A percentile compares a stretch with the other conserved stretches of the same genome.
These are phyloP conservation scores for Montipora cactus DNA, from an alignment of 64 coral and sea anemone genomes.

Conservation along the genomic window DNA sequence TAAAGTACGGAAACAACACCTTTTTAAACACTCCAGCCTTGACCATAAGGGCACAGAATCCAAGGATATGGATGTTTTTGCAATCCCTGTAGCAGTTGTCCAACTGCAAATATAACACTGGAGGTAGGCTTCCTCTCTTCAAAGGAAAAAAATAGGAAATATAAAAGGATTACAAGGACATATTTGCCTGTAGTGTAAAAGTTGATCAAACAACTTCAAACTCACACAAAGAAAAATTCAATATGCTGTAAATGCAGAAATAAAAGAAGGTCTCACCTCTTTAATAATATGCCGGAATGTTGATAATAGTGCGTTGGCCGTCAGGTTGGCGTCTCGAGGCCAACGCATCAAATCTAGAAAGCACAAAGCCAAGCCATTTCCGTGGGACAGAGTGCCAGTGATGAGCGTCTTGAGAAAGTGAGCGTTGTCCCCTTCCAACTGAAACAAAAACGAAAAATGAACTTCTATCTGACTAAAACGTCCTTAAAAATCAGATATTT, in stretches of 20 bases:
- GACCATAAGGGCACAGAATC: too few relatives aligned
- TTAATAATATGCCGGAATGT: slow-evolving; percentile 7
- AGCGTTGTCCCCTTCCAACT: slow-evolving; percentile 56
- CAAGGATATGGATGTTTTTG: too few relatives aligned
- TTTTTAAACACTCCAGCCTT: too few relatives aligned
- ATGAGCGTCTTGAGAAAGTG: slow-evolving; percentile 31
- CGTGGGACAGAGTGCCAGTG: slow-evolving; percentile 36
- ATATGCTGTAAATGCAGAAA: too few relatives aligned
- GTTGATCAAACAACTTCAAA: not conserved
- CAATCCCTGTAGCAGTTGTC: too few relatives aligned
- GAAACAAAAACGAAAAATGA: not conserved
- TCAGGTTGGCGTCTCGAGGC: slow-evolving; percentile 58
- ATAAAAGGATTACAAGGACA: not conserved
- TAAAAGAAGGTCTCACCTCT: not conserved
- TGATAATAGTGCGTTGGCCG: slow-evolving; percentile 11
- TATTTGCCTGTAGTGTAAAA: not conserved
- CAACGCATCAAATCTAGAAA: slow-evolving; percentile 58
- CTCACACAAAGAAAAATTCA: too few relatives aligned
- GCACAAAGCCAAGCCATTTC: slow-evolving; percentile 36
- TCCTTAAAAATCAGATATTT: not conserved
- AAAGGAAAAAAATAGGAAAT: too few relatives aligned
- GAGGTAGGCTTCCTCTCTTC: too few relatives aligned
- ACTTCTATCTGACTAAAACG: not conserved
- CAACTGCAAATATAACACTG: too few relatives aligned
- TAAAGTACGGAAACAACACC: too few relatives aligned